phyloP scores from a whole-genome alignment of 1,140 invertebrate species.

The Macrosteles quadrilineatus region DNA sequence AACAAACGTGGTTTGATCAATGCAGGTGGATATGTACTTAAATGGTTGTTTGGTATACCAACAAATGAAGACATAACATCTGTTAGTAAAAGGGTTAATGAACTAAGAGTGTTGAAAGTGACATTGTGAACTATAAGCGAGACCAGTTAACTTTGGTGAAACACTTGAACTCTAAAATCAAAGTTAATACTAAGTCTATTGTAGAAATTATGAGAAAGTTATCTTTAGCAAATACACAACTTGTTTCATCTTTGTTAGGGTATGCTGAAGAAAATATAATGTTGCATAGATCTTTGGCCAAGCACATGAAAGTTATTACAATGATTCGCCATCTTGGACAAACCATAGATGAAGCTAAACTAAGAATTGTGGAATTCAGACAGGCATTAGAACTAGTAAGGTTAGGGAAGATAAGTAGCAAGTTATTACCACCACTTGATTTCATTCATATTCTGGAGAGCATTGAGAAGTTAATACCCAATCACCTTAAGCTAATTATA shows the following conservation, averaged over 20 bases:
- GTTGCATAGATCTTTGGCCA: not conserved
- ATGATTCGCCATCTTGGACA: not conserved
- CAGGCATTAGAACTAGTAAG: conserved; percentile 2
- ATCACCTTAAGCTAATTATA: not conserved
- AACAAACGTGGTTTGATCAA: not conserved
- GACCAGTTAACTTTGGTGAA: not conserved
- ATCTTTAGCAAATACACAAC: not conserved
- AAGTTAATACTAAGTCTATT: not conserved
- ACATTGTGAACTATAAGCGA: not conserved
- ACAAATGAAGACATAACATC: not conserved
- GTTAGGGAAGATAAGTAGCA: not conserved
- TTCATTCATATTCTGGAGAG: not conserved
- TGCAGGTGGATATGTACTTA: not conserved
- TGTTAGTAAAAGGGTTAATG: not conserved
- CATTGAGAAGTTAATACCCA: not conserved
- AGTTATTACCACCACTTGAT: not conserved
- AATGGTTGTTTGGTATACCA: not conserved
- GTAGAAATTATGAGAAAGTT: not conserved
- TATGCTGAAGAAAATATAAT: not conserved
- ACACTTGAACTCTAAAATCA: not conserved
- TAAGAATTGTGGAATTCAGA: conserved; percentile 8
- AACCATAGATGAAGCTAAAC: not conserved
- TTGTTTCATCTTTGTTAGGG: not conserved
- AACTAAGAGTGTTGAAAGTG: not conserved
- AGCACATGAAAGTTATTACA: not conserved